A percentile compares a stretch with the other conserved stretches of the same genome.
phyloP scores from a whole-genome alignment of 2,888 invertebrate species.

The Epinotia demarniana region DNA sequence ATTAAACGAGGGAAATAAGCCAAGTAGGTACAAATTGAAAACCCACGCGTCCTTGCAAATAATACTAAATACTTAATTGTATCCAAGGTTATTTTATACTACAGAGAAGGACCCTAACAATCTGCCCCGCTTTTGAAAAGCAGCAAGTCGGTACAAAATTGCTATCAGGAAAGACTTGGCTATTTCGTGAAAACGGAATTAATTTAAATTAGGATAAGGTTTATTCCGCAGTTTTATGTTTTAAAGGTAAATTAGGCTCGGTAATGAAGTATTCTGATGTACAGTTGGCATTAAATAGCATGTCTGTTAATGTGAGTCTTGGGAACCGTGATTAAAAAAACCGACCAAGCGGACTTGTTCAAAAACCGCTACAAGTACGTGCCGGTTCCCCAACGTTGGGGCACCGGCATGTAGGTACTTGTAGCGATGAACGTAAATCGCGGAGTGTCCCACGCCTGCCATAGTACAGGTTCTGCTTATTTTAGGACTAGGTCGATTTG shows the following conservation, averaged over 20 bases:
- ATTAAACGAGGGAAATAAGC: background rate
- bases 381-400: too few relatives aligned
- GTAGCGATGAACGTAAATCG: too few relatives aligned
- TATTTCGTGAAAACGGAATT: constrained; percentile 11
- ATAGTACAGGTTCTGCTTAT: too few relatives aligned
- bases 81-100: constrained; percentile 5
- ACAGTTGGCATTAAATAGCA: background rate
- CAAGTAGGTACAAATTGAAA: constrained; percentile 13
- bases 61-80: constrained; percentile 28
- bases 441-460: too few relatives aligned
- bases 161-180: background rate
- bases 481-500: too few relatives aligned
- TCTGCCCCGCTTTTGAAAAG: background rate
- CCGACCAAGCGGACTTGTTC: too few relatives aligned
- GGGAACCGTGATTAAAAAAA: too few relatives aligned
- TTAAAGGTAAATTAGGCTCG: constrained; percentile 11
- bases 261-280: constrained; percentile 25
- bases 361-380: too few relatives aligned
- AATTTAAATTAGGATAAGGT: constrained; percentile 32
- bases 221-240: constrained; percentile 12
- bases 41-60: background rate
- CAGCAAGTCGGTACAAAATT: background rate
- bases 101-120: constrained; percentile 18
- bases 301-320: too few relatives aligned
- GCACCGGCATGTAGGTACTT: too few relatives aligned